These are phyloP conservation scores for Uromys caudimaculatus DNA, from an alignment of 2,797 vertebrate species.

Conservation along the genomic window DNA sequence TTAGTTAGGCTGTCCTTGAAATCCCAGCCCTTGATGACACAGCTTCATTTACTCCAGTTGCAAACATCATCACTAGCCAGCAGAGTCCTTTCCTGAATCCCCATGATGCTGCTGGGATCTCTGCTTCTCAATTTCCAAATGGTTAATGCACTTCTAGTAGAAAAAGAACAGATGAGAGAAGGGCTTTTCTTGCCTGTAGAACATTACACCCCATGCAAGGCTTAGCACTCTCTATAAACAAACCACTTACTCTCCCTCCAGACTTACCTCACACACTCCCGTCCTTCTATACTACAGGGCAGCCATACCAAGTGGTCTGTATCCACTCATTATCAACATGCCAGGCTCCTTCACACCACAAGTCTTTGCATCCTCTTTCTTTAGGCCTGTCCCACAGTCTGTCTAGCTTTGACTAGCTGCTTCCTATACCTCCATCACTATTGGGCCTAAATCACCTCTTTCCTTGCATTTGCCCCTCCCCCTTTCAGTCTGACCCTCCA, in stretches of 20 bases:
- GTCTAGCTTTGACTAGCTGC: not conserved
- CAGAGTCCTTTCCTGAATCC: not conserved
- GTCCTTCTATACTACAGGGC: not conserved
- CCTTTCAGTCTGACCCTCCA: not conserved
- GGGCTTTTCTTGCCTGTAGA: not conserved
- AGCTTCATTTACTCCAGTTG: not conserved
- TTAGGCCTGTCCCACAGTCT: not conserved
- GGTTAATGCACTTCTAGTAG: not conserved
- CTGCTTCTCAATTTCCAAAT: not conserved
- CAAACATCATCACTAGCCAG: not conserved
- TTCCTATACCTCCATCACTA: not conserved
- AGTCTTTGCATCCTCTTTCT: not conserved
- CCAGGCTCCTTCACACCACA: not conserved
- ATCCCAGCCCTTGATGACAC: not conserved
- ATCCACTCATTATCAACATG: not conserved
- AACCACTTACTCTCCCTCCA: not conserved
- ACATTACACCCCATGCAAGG: not conserved
- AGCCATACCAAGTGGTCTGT: not conserved
- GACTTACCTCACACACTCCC: not conserved
- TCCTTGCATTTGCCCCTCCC: not conserved
- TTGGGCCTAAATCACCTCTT: not conserved
- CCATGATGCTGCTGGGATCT: not conserved
- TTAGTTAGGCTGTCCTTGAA: not conserved
- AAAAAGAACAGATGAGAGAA: not conserved
- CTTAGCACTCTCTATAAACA: constrained; percentile 29